These are phyloP conservation scores for Montipora foliosa DNA, from an alignment of 64 coral and sea anemone genomes.

Conservation along the genomic window DNA sequence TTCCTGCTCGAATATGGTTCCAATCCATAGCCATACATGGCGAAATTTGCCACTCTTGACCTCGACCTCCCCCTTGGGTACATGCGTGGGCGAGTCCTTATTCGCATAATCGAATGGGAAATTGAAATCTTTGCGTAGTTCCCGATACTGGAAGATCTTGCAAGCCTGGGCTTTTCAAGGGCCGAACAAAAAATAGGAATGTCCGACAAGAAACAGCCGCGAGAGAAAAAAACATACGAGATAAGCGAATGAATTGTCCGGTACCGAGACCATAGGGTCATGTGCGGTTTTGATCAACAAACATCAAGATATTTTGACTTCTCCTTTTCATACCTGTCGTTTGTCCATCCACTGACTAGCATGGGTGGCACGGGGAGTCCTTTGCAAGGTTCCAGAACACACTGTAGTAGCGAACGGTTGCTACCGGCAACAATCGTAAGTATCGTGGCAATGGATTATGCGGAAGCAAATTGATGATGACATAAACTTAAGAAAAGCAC, in stretches of 20 bases:
- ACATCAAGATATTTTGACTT: not conserved
- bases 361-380: too few relatives aligned
- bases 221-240: too few relatives aligned
- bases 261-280: not conserved
- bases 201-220: too few relatives aligned
- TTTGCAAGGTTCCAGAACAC: too few relatives aligned
- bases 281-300: not conserved
- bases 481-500: too few relatives aligned
- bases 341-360: not conserved
- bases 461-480: too few relatives aligned
- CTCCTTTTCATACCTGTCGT: not conserved
- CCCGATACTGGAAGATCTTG: not conserved
- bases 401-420: too few relatives aligned
- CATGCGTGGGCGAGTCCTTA: not conserved
- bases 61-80: not conserved
- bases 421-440: too few relatives aligned
- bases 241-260: too few relatives aligned
- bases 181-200: not conserved
- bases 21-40: not conserved
- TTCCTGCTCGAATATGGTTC: too few relatives aligned
- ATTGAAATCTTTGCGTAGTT: not conserved
- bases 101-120: not conserved
- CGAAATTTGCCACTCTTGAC: not conserved
- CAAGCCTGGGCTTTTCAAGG: not conserved
- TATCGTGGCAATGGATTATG: too few relatives aligned